Base-by-base conservation (phyloP, 1,140 invertebrate species). In the Plectrocnemia conspersa region DNA sequence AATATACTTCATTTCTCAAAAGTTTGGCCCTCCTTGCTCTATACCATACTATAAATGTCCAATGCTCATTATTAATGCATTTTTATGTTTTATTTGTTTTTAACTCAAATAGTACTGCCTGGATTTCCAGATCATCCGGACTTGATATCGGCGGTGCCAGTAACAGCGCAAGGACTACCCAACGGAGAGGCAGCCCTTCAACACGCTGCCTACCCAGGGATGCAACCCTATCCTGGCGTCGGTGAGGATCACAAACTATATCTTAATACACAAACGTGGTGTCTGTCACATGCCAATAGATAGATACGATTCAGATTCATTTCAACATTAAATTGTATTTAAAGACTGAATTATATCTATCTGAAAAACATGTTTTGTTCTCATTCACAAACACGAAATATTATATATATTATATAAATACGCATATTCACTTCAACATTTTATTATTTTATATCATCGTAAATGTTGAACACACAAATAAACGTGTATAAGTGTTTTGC, bases 141-240 rank as follows among this genome's bases (percentile, higher is more conserved):
- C 40, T 29, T 61, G 46, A 57, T 63, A 70, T 46, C 68, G 70
- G 74, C 74, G 27, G 74, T 89, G 73, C 86, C 85, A 68, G 87
- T 91, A 80, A 83, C 87, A 80, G 88, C 90, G 64, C 88, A 91
- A 76, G 88, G 87, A 59, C 77, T 93, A 67, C 83, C 88, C 61
- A 93, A 93, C 73, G 91, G 91, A 60, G 91, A 93, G 62, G 86
- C 87, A 54, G 85, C 84, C 59, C 85, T 89, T 35, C 78, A 91
- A 54, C 87, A 90, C 70, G 87, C 89, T 73, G 84, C 85, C 62
- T 93, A 91, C 77, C 80, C 89, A 57, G 86, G 87, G 66, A 89
- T 94, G 78, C 89, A 89, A 75, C 86, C 90, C 56, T 94, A 93
- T 77, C 85, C 89, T 59, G 88, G 90, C 73, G 91, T 91, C 77